Base-by-base conservation (phyloP, 2,797 vertebrate species). In the Rachycentron canadum region DNA sequence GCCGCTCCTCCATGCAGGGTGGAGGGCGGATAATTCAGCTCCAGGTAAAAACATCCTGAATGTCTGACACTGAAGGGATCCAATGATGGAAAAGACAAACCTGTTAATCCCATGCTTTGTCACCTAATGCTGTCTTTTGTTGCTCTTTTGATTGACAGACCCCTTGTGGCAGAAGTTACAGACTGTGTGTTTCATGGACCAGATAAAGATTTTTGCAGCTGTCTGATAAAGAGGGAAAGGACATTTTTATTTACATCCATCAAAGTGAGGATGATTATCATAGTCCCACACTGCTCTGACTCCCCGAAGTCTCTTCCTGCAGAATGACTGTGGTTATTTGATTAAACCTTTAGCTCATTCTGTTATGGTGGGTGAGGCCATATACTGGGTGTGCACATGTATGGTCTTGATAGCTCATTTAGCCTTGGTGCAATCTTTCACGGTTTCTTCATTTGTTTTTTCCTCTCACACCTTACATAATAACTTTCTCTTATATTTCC, bases 281-380 rank as follows among this genome's bases (percentile, higher is more conserved):
- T 17, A 14, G 16, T 7, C n/a, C 23, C 23, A 25, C 23, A 49
- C 5, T 14, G 50, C 26, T 40, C 25, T 68, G 25, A 19, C 40
- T 41, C 10, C 11, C 10, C 4, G 7, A 16, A 14, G 26, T 49
- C 34, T 23, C 43, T n/a, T 38, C 36, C 16, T 45, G 34, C 50
- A 69, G 58, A 19, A n/a, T 21, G 59, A 79, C 45, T n/a, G 11
- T 14, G 60, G 5, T 28, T 34, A 73, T 62, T 49, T 26, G n/a
- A 68, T 63, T 25, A 49, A 4, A 62, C 7, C 52, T 23, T 21
- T 14, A 40, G 25, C 40, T 64, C 52, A 36, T 26, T 41, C 14
- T 41, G 7, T 63, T 32, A 40, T 32, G 3, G 21, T 17, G 3
- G 62, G 21, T n/a, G 14, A 60, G 55, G 13, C n/a, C 53, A 30